Evolutionary conservation across 2,113 vertebrate genomes (phyloP).

Genomic region (Coryphaenoides rupestris): DNA sequence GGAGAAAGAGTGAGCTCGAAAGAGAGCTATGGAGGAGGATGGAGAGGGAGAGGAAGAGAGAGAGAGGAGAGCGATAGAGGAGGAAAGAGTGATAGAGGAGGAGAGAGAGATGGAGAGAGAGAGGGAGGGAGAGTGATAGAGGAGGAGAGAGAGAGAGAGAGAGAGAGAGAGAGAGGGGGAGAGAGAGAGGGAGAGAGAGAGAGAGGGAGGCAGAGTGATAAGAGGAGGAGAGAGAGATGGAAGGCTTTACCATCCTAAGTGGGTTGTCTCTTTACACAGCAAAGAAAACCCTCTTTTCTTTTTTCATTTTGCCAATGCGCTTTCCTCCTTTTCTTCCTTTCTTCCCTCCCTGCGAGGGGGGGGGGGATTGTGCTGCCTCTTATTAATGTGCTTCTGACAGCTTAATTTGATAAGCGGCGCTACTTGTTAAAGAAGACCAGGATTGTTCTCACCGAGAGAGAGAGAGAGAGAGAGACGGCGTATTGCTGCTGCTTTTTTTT

Average conservation of each 20-base stretch:
- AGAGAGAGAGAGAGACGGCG: slow-evolving; percentile 34
- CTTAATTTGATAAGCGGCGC: slow-evolving; percentile 74
- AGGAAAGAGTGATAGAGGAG: too few species aligned
- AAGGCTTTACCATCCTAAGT: slow-evolving; percentile 50
- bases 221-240: slow-evolving; percentile 22
- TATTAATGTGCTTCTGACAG: slow-evolving; percentile 72
- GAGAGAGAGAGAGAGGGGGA: too few species aligned
- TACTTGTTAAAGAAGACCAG: slow-evolving; percentile 67
- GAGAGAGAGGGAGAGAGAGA: too few species aligned
- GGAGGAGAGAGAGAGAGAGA: too few species aligned
- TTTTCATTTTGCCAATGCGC: slow-evolving; percentile 12
- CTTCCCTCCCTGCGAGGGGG: slow-evolving; percentile 34
- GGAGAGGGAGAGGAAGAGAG: too few species aligned
- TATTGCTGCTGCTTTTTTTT: neutral
- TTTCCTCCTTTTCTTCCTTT: slow-evolving; percentile 13
- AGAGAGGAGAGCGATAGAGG: slow-evolving; percentile 29
- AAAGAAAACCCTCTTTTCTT: slow-evolving; percentile 38
- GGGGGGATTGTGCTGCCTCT: slow-evolving; percentile 59
- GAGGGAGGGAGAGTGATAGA: too few species aligned
- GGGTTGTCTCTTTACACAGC: slow-evolving; percentile 45
- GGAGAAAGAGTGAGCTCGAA: too few species aligned
- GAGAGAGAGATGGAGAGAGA: too few species aligned
- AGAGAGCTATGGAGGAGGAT: too few species aligned
- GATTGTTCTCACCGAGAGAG: slow-evolving; percentile 55
- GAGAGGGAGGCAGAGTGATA: too few species aligned